Conservation (phyloP, 1,140 invertebrate species). For the Papilio polytes region DNA sequence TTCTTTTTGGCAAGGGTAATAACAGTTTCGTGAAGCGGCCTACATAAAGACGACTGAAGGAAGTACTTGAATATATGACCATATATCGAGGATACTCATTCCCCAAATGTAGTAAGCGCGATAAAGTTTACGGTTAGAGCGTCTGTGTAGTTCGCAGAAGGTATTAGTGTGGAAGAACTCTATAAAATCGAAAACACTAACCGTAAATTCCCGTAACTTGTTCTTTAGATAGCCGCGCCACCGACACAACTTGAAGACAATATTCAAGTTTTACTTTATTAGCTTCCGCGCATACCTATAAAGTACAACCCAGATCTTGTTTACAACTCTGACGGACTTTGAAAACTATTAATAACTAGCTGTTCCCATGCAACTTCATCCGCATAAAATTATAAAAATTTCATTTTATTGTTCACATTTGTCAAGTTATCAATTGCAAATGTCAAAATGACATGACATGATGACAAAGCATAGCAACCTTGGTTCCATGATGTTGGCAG, state of each 20-base stretch:
- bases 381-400: no score
- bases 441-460: no score
- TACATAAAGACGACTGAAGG: slow-evolving; percentile 40
- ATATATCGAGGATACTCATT: slow-evolving; percentile 52
- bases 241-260: slow-evolving; percentile 39
- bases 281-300: slow-evolving; percentile 26
- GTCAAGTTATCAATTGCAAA: no score
- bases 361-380: no score
- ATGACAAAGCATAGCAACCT: no score
- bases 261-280: slow-evolving; percentile 37
- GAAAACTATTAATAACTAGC: neutral
- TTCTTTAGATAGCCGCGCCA: slow-evolving; percentile 34
- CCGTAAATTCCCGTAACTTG: slow-evolving; percentile 56
- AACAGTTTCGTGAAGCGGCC: slow-evolving; percentile 31
- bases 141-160: slow-evolving; percentile 58
- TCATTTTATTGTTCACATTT: no score
- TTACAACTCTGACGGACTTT: neutral
- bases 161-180: slow-evolving; percentile 64
- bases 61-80: slow-evolving; percentile 48
- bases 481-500: no score
- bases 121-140: slow-evolving; percentile 68
- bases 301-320: neutral
- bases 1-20: slow-evolving; percentile 26
- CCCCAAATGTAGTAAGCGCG: slow-evolving; percentile 59
- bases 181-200: slow-evolving; percentile 68